Evolutionary conservation across 2,888 invertebrate species (phyloP).

Genomic region (Cheilosia variabilis): DNA sequence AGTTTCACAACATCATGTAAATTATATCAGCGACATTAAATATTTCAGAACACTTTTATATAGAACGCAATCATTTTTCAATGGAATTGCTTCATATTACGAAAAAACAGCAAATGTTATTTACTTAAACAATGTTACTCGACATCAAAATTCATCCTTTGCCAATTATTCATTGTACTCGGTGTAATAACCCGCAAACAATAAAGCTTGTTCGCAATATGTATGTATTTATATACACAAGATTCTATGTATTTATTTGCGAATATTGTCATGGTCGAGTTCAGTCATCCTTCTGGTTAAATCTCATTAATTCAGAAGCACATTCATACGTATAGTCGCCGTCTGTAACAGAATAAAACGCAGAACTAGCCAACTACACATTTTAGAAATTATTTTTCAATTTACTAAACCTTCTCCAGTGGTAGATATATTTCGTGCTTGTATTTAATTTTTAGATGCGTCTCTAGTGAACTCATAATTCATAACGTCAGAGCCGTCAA

Average conservation of each 20-base stretch:
- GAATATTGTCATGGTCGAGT: slow-evolving; percentile 34
- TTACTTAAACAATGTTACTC: slow-evolving; percentile 26
- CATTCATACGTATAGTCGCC: neutral
- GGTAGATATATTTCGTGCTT: too few relatives aligned
- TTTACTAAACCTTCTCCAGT: too few relatives aligned
- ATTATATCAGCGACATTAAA: neutral
- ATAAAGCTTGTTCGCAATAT: slow-evolving; percentile 26
- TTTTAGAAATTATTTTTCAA: slow-evolving; percentile 11
- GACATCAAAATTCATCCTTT: slow-evolving; percentile 2
- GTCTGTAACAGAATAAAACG: slow-evolving; percentile 1
- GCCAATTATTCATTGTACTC: slow-evolving; percentile 16
- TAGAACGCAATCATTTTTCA: neutral
- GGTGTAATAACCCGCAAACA: slow-evolving; percentile 20
- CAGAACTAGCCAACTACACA: neutral
- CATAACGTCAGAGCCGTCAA: too few relatives aligned
- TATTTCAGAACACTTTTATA: neutral
- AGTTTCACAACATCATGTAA: neutral
- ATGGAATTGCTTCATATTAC: slow-evolving; percentile 13
- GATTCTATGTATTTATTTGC: slow-evolving; percentile 2
- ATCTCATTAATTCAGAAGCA: slow-evolving; percentile 5
- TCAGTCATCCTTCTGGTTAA: slow-evolving; percentile 37
- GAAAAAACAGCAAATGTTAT: neutral
- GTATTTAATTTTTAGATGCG: too few relatives aligned
- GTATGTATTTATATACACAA: slow-evolving; percentile 12
- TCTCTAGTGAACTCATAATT: too few relatives aligned